Conservation (phyloP, 2,113 vertebrate genomes). For the Etheostoma spectabile region DNA sequence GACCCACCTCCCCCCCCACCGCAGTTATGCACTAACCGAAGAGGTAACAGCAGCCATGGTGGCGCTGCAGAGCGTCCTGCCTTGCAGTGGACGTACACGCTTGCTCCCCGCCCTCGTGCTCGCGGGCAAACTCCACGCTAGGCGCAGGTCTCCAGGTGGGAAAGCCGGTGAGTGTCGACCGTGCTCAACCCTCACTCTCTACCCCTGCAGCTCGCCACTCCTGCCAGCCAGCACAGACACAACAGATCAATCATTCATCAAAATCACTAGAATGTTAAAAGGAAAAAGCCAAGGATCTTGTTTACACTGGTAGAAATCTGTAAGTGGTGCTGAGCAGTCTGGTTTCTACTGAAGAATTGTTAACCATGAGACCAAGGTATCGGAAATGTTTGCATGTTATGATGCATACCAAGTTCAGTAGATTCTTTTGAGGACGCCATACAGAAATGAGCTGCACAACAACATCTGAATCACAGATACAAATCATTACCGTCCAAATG, state of each 20-base stretch:
- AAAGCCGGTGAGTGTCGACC: slow-evolving; percentile 91
- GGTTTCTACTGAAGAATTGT: too few species aligned
- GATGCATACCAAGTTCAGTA: too few species aligned
- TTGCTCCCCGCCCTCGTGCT: slow-evolving; percentile 86
- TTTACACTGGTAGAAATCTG: background rate
- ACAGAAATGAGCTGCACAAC: too few species aligned
- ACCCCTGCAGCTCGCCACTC: slow-evolving; percentile 91
- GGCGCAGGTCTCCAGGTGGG: slow-evolving; percentile 88
- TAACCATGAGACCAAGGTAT: too few species aligned
- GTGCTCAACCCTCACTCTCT: slow-evolving; percentile 93
- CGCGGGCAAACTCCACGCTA: slow-evolving; percentile 89
- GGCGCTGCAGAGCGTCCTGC: slow-evolving; percentile 96
- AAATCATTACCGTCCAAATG: too few species aligned
- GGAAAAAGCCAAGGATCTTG: background rate
- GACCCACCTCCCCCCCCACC: too few species aligned
- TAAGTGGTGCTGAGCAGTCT: background rate
- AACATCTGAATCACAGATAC: too few species aligned
- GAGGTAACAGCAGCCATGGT: slow-evolving; percentile 96
- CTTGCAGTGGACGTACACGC: slow-evolving; percentile 97
- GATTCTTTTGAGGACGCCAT: too few species aligned
- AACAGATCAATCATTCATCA: slow-evolving; percentile 1
- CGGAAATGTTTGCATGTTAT: too few species aligned
- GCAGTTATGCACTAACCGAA: too few species aligned
- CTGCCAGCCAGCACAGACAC: slow-evolving; percentile 73
- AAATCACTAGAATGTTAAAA: background rate